These are phyloP conservation scores for Lepidocyrtoides sp. DNA, from an alignment of 2,888 invertebrate species.

Conservation along the genomic window DNA sequence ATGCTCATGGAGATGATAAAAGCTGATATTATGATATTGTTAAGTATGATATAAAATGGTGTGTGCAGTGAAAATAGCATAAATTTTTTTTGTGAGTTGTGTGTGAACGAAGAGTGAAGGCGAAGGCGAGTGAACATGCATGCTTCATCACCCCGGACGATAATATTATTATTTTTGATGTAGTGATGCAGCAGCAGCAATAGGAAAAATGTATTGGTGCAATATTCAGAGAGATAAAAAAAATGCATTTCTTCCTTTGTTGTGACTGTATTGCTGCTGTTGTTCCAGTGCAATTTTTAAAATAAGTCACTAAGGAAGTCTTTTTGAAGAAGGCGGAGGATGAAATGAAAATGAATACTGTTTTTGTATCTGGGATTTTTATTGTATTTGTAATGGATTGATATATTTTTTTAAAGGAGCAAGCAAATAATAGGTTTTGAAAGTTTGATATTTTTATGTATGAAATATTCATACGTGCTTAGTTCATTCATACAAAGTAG, in stretches of 20 bases:
- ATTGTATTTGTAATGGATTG: too few species aligned
- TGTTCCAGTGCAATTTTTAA: not conserved
- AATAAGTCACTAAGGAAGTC: conserved; percentile 14
- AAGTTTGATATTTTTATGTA: too few species aligned
- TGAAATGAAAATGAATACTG: too few species aligned
- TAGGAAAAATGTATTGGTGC: too few species aligned
- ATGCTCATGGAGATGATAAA: conserved; percentile 30
- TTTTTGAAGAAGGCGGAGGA: conserved; percentile 43
- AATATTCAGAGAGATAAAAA: too few species aligned
- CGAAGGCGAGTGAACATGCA: conserved; percentile 39
- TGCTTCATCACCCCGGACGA: conserved; percentile 58
- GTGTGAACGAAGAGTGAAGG: not conserved
- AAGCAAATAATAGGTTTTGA: too few species aligned
- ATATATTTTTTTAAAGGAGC: too few species aligned
- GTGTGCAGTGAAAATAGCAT: not conserved
- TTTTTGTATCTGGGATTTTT: too few species aligned
- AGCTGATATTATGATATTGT: conserved; percentile 39
- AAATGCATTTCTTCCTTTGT: conserved; percentile 13
- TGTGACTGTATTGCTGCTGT: not conserved
- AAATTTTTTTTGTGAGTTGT: not conserved
- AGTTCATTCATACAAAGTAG: conserved; percentile 1
- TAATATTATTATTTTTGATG: not conserved
- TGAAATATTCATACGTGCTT: too few species aligned
- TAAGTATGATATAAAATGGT: conserved; percentile 26
- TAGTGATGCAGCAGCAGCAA: conserved; percentile 15